These are phyloP conservation scores for Spinus olivaceus DNA, from an alignment of 2,797 vertebrate genomes.

Conservation along the genomic window DNA sequence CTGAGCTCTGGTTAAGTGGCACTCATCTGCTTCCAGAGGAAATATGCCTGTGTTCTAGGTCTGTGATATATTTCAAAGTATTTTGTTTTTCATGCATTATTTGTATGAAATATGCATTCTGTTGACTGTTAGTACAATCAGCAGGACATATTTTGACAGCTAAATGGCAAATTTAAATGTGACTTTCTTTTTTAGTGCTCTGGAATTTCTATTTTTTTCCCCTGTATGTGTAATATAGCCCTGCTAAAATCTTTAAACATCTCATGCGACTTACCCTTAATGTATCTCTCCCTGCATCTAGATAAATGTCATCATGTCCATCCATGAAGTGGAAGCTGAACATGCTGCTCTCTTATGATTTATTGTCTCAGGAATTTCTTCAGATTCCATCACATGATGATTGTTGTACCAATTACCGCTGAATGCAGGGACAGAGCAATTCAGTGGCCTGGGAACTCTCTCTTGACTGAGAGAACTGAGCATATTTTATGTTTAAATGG, in stretches of 20 bases:
- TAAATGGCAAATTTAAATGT: not conserved
- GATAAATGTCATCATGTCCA: not conserved
- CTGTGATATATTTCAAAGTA: conserved; percentile 20
- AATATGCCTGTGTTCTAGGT: not conserved
- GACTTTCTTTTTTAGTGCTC: not conserved
- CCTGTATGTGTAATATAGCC: accelerated
- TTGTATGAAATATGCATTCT: not conserved
- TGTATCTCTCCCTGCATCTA: not conserved
- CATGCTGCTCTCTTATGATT: not conserved
- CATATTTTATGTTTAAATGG: not conserved
- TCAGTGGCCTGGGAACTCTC: not conserved
- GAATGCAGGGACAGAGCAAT: not conserved
- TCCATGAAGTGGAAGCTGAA: not conserved
- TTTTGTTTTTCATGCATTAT: not conserved
- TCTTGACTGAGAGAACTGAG: not conserved
- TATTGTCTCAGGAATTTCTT: not conserved
- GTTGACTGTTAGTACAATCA: not conserved
- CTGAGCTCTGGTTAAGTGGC: conserved; percentile 1
- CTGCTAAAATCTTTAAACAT: not conserved
- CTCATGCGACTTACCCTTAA: not conserved
- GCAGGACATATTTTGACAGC: not conserved
- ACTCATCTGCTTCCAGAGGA: not conserved
- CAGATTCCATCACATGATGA: accelerated
- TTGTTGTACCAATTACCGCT: accelerated
- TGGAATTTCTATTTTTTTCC: not conserved